Base-by-base conservation (phyloP, 2,888 invertebrate species). In the Coleophora flavipennella region DNA sequence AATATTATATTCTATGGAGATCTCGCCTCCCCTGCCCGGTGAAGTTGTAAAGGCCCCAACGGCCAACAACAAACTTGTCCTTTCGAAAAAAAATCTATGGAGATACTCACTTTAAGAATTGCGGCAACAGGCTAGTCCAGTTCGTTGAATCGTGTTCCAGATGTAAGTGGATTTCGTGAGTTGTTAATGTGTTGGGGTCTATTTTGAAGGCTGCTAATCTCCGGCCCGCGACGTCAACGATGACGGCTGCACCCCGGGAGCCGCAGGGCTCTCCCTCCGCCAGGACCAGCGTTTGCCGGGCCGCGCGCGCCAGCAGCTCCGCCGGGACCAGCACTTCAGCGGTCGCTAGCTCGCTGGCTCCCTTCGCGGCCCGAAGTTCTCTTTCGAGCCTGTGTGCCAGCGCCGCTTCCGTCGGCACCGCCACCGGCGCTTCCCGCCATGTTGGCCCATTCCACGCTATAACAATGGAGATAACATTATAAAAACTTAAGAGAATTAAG, bases 241-340 rank as follows among this genome's bases (percentile, higher is more conserved):
- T 93, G 49, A 96, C 85, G n/a, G 92, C 91, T 62, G 95, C 94
- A 31, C 95, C 96, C 52, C 94, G 85, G 36, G 95, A 88, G 37
- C 96, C 96, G 78, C 94, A 96, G 12, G 96, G 96, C 75, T 96
- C 96, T 38, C 91, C 90, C 67, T 95, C 94, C 1, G 96, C 93
- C 85, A 94, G 90, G 40, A 89, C 87, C 38, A 95, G 86, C 45
- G 95, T 91, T 67, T 94, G 92, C 48, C 90, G 85, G 35, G 95
- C 90, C 45, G 95, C 92, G 50, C 92, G 86, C 50, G 91, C 89
- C 41, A 94, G 87, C 48, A 95, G 88, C 69, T 93, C 93, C 38
- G 92, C 91, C 29, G 96, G 96, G 53, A 96, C 86, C 50, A 95
- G 86, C 41, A 95, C 94, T 79, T 95, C 94, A 13, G 93, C 94